Evolutionary conservation across 2,888 invertebrate genomes (phyloP).

Genomic region (Gastracanthus pulcherrimus): DNA sequence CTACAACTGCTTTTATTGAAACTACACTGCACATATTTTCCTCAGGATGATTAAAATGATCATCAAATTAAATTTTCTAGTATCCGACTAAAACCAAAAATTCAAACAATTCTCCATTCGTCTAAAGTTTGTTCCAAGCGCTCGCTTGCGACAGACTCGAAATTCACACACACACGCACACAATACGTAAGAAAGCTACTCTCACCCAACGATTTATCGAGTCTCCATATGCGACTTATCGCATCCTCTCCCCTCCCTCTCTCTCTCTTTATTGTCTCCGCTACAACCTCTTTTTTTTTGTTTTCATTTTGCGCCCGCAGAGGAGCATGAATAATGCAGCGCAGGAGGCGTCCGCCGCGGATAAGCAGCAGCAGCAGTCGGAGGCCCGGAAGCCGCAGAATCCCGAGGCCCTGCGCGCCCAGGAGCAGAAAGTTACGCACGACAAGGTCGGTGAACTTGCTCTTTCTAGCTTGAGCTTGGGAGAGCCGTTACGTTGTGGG

Average conservation of each 20-base stretch:
- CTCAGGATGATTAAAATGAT: too few species aligned
- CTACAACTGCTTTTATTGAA: too few species aligned
- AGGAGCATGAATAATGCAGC: slow-evolving; percentile 68
- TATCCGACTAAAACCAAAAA: too few species aligned
- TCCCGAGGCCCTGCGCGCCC: slow-evolving; percentile 69
- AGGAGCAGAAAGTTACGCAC: slow-evolving; percentile 75
- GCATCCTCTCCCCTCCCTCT: background rate
- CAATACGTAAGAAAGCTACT: too few species aligned
- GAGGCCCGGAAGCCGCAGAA: slow-evolving; percentile 66
- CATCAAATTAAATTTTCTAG: too few species aligned
- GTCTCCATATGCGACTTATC: too few species aligned
- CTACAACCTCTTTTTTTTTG: background rate
- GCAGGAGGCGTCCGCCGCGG: slow-evolving; percentile 60
- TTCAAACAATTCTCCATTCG: too few species aligned
- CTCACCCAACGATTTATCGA: too few species aligned
- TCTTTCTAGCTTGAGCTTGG: background rate
- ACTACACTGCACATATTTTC: too few species aligned
- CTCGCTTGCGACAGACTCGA: too few species aligned
- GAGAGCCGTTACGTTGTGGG: background rate
- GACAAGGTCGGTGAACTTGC: slow-evolving; percentile 70
- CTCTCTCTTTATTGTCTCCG: background rate
- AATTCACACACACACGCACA: too few species aligned
- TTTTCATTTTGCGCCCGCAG: slow-evolving; percentile 60
- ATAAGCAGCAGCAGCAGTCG: background rate
- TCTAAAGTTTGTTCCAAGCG: too few species aligned